Conservation (phyloP, 2,888 invertebrate genomes). For the Pyrocoelia pectoralis region DNA sequence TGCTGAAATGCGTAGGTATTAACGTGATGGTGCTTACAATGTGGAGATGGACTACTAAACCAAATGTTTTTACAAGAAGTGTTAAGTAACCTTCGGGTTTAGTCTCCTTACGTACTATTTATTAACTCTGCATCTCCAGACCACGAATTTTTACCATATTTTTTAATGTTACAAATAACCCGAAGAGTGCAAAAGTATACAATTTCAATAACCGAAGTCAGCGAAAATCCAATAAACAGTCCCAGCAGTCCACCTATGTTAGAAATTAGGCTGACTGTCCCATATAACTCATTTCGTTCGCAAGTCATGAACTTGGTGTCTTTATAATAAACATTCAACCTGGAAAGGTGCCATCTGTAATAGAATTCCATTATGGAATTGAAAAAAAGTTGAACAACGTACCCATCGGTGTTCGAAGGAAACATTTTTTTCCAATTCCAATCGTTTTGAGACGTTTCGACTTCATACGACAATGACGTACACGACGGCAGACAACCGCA, state of each 20-base stretch:
- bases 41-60: no score
- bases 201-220: slow-evolving; percentile 19
- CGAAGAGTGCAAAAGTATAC: slow-evolving; percentile 19
- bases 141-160: slow-evolving; percentile 16
- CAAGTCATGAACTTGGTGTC: slow-evolving; percentile 74
- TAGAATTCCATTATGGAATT: no score
- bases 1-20: no score
- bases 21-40: no score
- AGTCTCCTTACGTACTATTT: background rate
- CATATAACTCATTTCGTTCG: slow-evolving; percentile 72
- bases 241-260: slow-evolving; percentile 74
- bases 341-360: slow-evolving; percentile 59
- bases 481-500: slow-evolving; percentile 18
- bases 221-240: slow-evolving; percentile 24
- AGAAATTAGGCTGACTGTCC: slow-evolving; percentile 73
- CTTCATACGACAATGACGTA: slow-evolving; percentile 10
- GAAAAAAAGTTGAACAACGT: no score
- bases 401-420: no score
- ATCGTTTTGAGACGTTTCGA: slow-evolving; percentile 12
- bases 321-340: slow-evolving; percentile 72
- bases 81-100: no score
- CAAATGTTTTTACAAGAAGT: no score
- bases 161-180: slow-evolving; percentile 18
- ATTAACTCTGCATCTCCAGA: background rate
- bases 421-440: slow-evolving; percentile 3